Evolutionary conservation across 2,888 invertebrate genomes (phyloP).

Genomic region (Acanthococcus lagerstroemiae): DNA sequence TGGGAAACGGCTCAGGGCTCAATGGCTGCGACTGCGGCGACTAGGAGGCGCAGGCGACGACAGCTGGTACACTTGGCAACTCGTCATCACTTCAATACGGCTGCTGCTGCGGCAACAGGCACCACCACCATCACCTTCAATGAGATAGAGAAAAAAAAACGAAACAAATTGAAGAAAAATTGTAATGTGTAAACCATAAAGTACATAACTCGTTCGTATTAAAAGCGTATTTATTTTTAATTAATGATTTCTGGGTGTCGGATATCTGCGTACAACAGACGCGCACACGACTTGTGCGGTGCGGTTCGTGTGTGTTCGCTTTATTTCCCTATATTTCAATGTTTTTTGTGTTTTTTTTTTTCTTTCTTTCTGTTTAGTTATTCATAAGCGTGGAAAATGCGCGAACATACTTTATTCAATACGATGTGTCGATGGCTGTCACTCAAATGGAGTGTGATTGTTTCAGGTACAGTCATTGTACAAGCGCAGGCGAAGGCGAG

Average conservation of each 20-base stretch:
- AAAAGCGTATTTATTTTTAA: background rate
- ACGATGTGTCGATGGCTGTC: background rate
- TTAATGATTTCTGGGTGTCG: background rate
- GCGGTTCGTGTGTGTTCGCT: too few relatives aligned
- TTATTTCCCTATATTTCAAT: too few relatives aligned
- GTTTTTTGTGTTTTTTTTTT: background rate
- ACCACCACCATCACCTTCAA: conserved; percentile 6
- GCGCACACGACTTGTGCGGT: too few relatives aligned
- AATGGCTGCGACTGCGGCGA: too few relatives aligned
- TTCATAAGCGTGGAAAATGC: background rate
- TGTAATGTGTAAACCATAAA: too few relatives aligned
- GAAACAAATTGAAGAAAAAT: background rate
- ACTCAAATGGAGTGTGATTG: background rate
- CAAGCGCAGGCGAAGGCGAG: background rate
- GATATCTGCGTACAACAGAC: background rate
- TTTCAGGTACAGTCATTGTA: background rate
- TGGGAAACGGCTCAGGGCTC: too few relatives aligned
- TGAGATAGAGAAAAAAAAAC: background rate
- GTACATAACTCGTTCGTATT: background rate
- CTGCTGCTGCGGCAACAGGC: conserved; percentile 2
- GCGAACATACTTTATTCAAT: conserved; percentile 1
- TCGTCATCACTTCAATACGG: too few relatives aligned
- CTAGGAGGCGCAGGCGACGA: too few relatives aligned
- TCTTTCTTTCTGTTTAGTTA: background rate
- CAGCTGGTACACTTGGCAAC: conserved; percentile 3